Percentiles rank a stretch among this genome's conserved stretches.
Evolutionary conservation across 1,140 invertebrate genomes (phyloP).

Genomic region (Eriocheir sinensis): DNA sequence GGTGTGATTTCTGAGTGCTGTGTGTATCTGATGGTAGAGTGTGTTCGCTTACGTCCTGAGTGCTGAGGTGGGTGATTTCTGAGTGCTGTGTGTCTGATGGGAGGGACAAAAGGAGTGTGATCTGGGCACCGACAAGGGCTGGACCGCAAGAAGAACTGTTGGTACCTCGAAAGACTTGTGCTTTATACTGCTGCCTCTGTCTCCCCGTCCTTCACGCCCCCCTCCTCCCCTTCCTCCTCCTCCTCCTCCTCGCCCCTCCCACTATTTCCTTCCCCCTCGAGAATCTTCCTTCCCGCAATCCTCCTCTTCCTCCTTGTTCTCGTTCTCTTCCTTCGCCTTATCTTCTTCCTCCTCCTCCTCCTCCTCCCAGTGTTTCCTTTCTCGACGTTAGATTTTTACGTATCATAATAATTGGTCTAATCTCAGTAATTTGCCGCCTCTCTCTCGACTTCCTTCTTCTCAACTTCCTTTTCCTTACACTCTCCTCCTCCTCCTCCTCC

Average conservation of each 20-base stretch:
- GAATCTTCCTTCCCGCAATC: neutral
- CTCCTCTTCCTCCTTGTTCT: neutral
- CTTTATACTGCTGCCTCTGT: neutral
- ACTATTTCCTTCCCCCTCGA: constrained; percentile 23
- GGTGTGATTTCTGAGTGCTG: no score
- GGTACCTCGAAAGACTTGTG: neutral
- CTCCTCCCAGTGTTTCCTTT: neutral
- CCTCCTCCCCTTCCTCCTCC: neutral
- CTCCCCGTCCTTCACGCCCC: neutral
- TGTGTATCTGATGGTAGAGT: neutral
- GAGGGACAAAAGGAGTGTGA: no score
- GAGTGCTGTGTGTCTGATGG: no score
- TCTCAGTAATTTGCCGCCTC: neutral
- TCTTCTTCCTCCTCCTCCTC: neutral
- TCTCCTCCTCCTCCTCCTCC: neutral
- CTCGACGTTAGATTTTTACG: no score
- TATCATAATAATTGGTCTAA: neutral
- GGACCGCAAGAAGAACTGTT: neutral
- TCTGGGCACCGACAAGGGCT: neutral
- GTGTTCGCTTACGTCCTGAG: neutral
- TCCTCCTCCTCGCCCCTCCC: constrained; percentile 17
- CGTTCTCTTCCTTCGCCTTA: neutral
- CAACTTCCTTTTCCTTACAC: no score
- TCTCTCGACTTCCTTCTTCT: neutral
- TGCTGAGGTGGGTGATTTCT: neutral